These are phyloP conservation scores for Syrrhaptes paradoxus DNA, from an alignment of 2,113 vertebrate genomes.

Conservation along the genomic window DNA sequence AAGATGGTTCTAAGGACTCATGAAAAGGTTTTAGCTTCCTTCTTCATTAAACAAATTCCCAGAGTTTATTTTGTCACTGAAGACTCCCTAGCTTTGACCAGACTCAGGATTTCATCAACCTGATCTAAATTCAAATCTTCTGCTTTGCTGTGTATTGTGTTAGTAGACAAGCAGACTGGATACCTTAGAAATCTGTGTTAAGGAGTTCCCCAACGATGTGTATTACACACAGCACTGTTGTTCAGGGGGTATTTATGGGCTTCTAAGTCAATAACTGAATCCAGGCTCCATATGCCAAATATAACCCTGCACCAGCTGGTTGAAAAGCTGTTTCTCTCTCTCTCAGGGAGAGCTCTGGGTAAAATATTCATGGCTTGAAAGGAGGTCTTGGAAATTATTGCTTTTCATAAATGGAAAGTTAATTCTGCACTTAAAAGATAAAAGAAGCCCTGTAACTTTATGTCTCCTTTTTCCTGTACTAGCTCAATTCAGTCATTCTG, in stretches of 20 bases:
- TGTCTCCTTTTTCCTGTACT: background rate
- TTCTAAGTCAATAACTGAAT: slow-evolving; percentile 74
- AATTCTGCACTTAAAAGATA: background rate
- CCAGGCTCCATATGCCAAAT: slow-evolving; percentile 75
- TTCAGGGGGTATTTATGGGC: slow-evolving; percentile 67
- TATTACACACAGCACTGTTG: slow-evolving; percentile 55
- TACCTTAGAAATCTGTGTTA: slow-evolving; percentile 38
- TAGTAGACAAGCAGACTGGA: slow-evolving; percentile 14
- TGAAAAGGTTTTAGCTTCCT: background rate
- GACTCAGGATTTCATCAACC: background rate
- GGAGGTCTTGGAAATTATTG: slow-evolving; percentile 41
- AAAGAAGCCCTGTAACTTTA: background rate
- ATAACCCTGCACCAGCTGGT: slow-evolving; percentile 76
- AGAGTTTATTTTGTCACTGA: background rate
- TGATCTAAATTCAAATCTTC: background rate
- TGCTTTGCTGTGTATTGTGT: background rate
- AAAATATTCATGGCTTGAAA: slow-evolving; percentile 77
- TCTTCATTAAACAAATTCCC: background rate
- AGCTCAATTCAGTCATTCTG: background rate
- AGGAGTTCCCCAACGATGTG: slow-evolving; percentile 63
- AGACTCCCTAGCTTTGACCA: background rate
- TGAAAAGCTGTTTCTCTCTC: slow-evolving; percentile 76
- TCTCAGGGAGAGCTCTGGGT: slow-evolving; percentile 67
- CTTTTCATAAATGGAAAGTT: slow-evolving; percentile 36
- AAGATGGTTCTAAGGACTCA: background rate